Evolutionary conservation across 1,140 invertebrate genomes (phyloP).

Genomic region (Trachelipus rathkii): DNA sequence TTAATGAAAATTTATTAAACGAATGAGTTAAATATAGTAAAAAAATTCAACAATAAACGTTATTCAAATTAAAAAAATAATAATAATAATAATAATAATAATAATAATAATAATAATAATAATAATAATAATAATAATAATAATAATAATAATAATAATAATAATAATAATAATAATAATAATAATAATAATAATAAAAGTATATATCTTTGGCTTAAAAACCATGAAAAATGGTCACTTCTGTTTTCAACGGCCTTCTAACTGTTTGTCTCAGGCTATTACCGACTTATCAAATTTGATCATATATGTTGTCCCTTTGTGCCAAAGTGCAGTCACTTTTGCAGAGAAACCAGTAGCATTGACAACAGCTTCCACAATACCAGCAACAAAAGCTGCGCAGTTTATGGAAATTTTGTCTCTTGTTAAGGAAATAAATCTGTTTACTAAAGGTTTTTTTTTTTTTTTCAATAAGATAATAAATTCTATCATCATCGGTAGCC

Average conservation of each 20-base stretch:
- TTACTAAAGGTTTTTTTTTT: conserved; percentile 94
- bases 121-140: too few species aligned
- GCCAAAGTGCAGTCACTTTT: conserved; percentile 96
- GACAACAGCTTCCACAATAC: conserved; percentile 93
- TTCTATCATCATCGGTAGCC: conserved; percentile 95
- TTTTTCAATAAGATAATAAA: conserved; percentile 98
- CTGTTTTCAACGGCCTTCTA: conserved; percentile 57
- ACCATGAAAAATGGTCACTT: too few species aligned
- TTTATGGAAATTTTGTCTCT: conserved; percentile 96
- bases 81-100: too few species aligned
- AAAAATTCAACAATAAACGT: too few species aligned
- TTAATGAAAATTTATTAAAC: too few species aligned
- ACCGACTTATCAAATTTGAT: conserved; percentile 96
- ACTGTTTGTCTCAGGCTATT: conserved; percentile 83
- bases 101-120: too few species aligned
- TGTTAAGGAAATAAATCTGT: conserved; percentile 95
- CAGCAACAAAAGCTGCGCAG: conserved; percentile 96
- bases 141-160: too few species aligned
- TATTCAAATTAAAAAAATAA: too few species aligned
- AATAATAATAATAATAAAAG: too few species aligned
- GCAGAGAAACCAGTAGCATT: conserved; percentile 91
- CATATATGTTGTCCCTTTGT: conserved; percentile 98
- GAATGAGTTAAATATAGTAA: too few species aligned
- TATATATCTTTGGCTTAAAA: too few species aligned
- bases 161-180: too few species aligned